Conservation (phyloP, 2,888 invertebrate genomes). For the Xylota sylvarum region DNA sequence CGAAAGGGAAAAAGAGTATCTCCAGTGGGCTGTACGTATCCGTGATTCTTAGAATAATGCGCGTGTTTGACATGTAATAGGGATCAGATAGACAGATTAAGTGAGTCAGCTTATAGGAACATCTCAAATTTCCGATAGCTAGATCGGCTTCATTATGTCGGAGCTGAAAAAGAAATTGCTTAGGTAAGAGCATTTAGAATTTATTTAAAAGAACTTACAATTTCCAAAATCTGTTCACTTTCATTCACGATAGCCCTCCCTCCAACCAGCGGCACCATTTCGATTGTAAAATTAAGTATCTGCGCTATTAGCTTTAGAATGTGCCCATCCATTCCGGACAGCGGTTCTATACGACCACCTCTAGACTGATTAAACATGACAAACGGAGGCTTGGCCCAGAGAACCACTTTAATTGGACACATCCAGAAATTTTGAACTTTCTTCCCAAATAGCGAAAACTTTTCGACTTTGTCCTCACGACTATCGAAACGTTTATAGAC, state of each 20-base stretch:
- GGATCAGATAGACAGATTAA: neutral
- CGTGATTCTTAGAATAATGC: neutral
- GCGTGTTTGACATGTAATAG: neutral
- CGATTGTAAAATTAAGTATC: neutral
- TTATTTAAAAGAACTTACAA: neutral
- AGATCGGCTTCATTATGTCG: neutral
- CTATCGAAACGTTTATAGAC: neutral
- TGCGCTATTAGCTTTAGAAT: neutral
- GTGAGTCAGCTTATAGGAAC: neutral
- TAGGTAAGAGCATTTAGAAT: neutral
- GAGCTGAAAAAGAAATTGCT: neutral
- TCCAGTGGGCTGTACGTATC: neutral
- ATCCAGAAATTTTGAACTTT: neutral
- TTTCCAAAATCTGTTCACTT: neutral
- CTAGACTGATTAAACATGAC: constrained; percentile 50
- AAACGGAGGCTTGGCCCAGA: constrained; percentile 78
- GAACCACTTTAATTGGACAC: constrained; percentile 56
- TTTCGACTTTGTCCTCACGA: neutral
- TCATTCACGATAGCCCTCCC: neutral
- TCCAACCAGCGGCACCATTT: neutral
- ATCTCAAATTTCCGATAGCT: constrained; percentile 1
- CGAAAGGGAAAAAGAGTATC: neutral
- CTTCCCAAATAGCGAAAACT: neutral
- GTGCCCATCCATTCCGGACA: neutral
- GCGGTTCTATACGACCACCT: neutral